Evolutionary conservation across 2,797 vertebrate species (phyloP).

Genomic region (Catamblyrhynchus diadema): DNA sequence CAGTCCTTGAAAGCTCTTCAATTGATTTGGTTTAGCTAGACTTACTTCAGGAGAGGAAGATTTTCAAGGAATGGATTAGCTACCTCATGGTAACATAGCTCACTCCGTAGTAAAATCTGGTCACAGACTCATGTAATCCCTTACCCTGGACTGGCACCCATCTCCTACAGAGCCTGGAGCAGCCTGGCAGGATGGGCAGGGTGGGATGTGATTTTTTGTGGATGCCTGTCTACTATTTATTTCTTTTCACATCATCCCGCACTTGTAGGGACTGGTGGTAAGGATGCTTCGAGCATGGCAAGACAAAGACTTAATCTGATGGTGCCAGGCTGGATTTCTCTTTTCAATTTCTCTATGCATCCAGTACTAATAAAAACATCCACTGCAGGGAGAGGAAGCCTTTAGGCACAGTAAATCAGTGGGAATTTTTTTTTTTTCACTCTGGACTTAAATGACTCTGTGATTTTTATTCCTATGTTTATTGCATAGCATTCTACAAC

Average conservation of each 20-base stretch:
- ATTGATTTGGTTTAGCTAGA: background rate
- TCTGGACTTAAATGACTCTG: background rate
- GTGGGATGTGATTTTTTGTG: background rate
- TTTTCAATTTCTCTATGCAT: background rate
- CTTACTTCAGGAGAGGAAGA: background rate
- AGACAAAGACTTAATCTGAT: background rate
- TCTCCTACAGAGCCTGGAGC: background rate
- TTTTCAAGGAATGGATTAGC: background rate
- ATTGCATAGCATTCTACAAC: background rate
- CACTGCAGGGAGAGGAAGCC: background rate
- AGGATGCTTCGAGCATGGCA: background rate
- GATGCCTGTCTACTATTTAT: background rate
- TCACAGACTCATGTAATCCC: background rate
- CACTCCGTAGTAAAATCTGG: fast-evolving
- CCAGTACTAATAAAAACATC: background rate
- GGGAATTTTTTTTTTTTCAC: background rate
- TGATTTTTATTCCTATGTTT: conserved; percentile 9
- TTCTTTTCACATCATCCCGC: background rate
- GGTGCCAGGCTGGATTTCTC: background rate
- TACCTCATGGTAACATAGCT: background rate
- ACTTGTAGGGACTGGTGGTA: background rate
- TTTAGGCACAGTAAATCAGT: background rate
- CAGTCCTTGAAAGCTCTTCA: background rate
- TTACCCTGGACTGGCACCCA: background rate
- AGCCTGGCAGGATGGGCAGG: background rate